A percentile compares a stretch with the other conserved stretches of the same genome.
phyloP scores from a whole-genome alignment of 2,797 vertebrate genomes.

The Coregonus suidteri region DNA sequence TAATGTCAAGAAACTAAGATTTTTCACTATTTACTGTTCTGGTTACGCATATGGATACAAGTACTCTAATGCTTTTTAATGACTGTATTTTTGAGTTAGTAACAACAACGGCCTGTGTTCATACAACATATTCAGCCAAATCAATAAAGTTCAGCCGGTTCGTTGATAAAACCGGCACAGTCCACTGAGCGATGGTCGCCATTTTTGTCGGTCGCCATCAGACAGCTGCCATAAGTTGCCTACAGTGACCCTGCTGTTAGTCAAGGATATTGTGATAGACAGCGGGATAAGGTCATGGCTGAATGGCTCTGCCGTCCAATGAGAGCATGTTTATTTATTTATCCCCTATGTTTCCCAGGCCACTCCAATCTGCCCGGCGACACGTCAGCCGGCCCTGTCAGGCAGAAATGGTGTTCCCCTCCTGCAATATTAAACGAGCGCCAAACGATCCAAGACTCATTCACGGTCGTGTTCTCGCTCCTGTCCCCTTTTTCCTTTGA shows the following conservation, averaged over 20 bases:
- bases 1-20: not conserved
- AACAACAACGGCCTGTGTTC: not conserved
- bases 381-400: slow-evolving; percentile 19
- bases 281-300: slow-evolving; percentile 52
- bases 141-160: not conserved
- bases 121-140: not conserved
- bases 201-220: not conserved
- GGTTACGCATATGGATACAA: not conserved
- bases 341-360: slow-evolving; percentile 30
- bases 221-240: slow-evolving; percentile 34
- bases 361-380: slow-evolving; percentile 33
- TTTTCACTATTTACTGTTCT: not conserved
- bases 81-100: no score
- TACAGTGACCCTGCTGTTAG: slow-evolving; percentile 46
- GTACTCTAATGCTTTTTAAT: not conserved
- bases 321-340: slow-evolving; percentile 48
- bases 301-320: slow-evolving; percentile 28
- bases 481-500: slow-evolving; percentile 12
- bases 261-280: slow-evolving; percentile 43
- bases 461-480: not conserved
- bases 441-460: slow-evolving; percentile 28
- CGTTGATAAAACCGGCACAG: not conserved
- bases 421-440: slow-evolving; percentile 40
- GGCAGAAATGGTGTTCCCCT: not conserved
- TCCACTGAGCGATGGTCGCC: slow-evolving; percentile 16